Evolutionary conservation across 2,797 vertebrate genomes (phyloP).

Genomic region (Loriculus beryllinus): DNA sequence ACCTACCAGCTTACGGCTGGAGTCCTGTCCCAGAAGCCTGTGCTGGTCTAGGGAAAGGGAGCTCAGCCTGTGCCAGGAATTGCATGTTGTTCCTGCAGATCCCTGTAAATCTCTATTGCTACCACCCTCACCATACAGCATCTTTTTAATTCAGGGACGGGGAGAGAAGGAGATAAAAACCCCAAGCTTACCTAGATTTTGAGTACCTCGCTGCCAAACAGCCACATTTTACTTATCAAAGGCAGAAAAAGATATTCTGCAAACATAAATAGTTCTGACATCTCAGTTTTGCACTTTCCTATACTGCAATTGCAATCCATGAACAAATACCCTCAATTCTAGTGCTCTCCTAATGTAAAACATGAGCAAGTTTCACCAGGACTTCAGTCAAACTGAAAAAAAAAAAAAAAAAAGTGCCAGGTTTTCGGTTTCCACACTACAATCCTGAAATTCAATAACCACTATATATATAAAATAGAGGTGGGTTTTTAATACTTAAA

Average conservation of each 20-base stretch:
- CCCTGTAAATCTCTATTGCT: not conserved
- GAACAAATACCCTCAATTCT: not conserved
- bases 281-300: not conserved
- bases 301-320: not conserved
- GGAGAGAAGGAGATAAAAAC: not conserved
- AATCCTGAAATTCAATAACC: constrained; percentile 9
- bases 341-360: not conserved
- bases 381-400: not conserved
- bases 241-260: not conserved
- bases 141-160: not conserved
- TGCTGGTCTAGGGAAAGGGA: not conserved
- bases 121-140: not conserved
- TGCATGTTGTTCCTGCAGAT: not conserved
- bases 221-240: not conserved
- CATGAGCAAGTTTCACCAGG: not conserved
- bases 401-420: not conserved
- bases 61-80: not conserved
- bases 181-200: not conserved
- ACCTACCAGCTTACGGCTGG: not conserved
- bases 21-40: not conserved
- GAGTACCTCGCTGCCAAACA: not conserved
- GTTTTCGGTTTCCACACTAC: not conserved
- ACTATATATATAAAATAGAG: not conserved
- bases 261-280: not conserved
- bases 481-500: not conserved